Evolutionary conservation across 1,140 invertebrate species (phyloP).

Genomic region (Drosophila sp.): DNA sequence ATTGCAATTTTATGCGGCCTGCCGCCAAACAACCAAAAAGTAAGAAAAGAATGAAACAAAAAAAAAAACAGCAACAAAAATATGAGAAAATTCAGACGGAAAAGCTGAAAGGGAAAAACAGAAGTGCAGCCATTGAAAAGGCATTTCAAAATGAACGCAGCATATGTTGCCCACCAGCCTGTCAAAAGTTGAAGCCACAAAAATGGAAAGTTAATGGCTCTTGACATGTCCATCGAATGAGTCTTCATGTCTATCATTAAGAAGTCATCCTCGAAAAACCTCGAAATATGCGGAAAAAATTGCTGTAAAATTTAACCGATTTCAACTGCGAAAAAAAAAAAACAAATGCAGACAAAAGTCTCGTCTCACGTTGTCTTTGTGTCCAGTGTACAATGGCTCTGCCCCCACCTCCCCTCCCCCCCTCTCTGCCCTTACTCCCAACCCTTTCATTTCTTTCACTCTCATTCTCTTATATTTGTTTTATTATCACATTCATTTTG

Average conservation of each 20-base stretch:
- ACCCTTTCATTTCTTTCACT: not conserved
- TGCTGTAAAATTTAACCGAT: not conserved
- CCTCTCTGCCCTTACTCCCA: not conserved
- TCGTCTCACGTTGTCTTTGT: conserved; percentile 54
- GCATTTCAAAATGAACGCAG: conserved; percentile 71
- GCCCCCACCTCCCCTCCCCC: conserved; percentile 32
- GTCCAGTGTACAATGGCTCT: conserved; percentile 28
- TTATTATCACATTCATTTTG: conserved; percentile 79
- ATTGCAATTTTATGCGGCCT: conserved; percentile 81
- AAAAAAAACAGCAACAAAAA: conserved; percentile 5
- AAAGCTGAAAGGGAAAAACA: conserved; percentile 31
- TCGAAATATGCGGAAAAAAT: not conserved
- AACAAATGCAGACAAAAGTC: conserved; percentile 59
- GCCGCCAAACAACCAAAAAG: conserved; percentile 66
- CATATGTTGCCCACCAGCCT: conserved; percentile 34
- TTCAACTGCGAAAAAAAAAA: conserved; percentile 22
- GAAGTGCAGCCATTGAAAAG: conserved; percentile 79
- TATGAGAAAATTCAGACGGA: not conserved
- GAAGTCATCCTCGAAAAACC: conserved; percentile 10
- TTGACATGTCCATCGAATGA: conserved; percentile 33
- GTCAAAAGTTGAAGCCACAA: conserved; percentile 45
- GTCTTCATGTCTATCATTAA: conserved; percentile 34
- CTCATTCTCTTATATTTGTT: conserved; percentile 58
- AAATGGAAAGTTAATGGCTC: conserved; percentile 51
- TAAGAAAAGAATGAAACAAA: conserved; percentile 23